These are phyloP conservation scores for Dicyrtoma fusca DNA, from an alignment of 2,888 invertebrate genomes.

Conservation along the genomic window DNA sequence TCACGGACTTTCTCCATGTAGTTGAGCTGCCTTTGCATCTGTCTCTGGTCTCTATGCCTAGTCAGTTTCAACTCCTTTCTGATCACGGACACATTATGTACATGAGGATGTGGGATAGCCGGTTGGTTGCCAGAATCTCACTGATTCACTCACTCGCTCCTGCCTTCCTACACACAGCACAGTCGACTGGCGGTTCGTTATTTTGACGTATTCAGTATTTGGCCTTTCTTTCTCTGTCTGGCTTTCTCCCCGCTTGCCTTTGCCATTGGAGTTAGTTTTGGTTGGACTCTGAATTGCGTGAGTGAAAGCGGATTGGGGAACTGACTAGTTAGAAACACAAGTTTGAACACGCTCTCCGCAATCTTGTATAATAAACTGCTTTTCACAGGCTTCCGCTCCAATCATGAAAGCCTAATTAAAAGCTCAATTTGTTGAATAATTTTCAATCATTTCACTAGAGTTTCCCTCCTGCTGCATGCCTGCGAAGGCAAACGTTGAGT, in stretches of 20 bases:
- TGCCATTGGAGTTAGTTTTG: not conserved
- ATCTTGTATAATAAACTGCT: slow-evolving; percentile 25
- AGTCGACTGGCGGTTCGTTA: too few species aligned
- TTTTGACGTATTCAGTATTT: not conserved
- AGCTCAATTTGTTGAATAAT: slow-evolving; percentile 32
- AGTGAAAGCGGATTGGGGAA: not conserved
- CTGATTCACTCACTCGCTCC: too few species aligned
- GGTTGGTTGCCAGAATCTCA: too few species aligned
- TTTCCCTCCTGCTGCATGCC: too few species aligned
- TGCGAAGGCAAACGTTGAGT: too few species aligned
- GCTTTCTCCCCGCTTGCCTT: not conserved
- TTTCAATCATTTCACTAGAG: slow-evolving; percentile 5
- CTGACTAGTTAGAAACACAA: slow-evolving; percentile 1
- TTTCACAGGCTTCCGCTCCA: slow-evolving; percentile 29
- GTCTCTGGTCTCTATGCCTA: too few species aligned
- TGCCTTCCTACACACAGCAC: too few species aligned
- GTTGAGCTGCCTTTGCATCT: too few species aligned
- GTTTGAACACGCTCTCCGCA: slow-evolving; percentile 7
- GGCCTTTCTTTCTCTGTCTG: not conserved
- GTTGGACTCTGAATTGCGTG: not conserved
- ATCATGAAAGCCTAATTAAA: slow-evolving; percentile 33
- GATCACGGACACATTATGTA: too few species aligned
- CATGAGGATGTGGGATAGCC: too few species aligned
- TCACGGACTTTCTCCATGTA: too few species aligned
- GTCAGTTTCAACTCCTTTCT: too few species aligned